Conservation (phyloP, 2,113 vertebrate genomes). For the Grallaria varia region DNA sequence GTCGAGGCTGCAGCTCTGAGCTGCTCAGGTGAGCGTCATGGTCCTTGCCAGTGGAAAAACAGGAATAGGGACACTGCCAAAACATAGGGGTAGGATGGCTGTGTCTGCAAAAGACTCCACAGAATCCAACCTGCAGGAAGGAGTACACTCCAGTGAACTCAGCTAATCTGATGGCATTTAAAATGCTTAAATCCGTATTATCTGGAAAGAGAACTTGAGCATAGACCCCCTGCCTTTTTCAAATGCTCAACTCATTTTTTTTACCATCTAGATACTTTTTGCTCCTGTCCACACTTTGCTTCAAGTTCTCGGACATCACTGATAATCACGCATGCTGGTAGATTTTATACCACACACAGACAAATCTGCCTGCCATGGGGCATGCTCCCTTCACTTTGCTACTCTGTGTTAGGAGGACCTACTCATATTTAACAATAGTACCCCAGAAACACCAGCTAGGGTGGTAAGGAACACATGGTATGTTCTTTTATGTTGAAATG, state of each 20-base stretch:
- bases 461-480: conserved; percentile 28
- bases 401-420: not conserved
- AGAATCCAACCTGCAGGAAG: not conserved
- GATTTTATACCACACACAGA: not conserved
- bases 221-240: not conserved
- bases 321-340: not conserved
- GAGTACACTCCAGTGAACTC: not conserved
- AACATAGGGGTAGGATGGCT: fast-evolving
- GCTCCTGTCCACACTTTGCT: not conserved
- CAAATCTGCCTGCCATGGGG: not conserved
- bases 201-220: not conserved
- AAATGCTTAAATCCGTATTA: not conserved
- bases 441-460: conserved; percentile 47
- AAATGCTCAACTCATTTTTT: not conserved
- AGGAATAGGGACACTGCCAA: not conserved
- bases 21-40: fast-evolving
- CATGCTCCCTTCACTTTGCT: not conserved
- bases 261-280: not conserved
- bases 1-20: not conserved
- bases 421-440: not conserved
- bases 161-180: not conserved
- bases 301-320: not conserved
- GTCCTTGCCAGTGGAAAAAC: not conserved
- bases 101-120: not conserved
- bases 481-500: conserved; percentile 64